A percentile compares a stretch with the other conserved stretches of the same genome.
Conservation (phyloP, 2,797 vertebrate genomes). For the Acrossocheilus fasciatus region DNA sequence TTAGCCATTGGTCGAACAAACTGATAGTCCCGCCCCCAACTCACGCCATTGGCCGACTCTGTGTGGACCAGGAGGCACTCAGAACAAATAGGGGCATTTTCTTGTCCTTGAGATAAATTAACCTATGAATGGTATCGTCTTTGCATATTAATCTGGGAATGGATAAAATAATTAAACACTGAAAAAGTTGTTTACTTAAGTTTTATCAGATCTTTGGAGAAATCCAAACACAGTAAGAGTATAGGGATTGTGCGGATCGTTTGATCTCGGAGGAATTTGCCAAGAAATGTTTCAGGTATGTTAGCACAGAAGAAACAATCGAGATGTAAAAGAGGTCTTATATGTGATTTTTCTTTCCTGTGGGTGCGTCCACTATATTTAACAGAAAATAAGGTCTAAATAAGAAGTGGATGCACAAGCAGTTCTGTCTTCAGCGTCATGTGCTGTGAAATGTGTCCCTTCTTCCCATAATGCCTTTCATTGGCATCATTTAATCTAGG, state of each 20-base stretch:
- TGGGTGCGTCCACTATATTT: background rate
- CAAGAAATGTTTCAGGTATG: too few relatives aligned
- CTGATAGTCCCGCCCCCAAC: background rate
- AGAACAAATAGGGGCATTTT: background rate
- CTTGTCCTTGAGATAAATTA: background rate
- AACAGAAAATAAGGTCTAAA: background rate
- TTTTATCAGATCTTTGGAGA: background rate
- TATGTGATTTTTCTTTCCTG: background rate
- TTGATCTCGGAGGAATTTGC: background rate
- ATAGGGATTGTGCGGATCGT: background rate
- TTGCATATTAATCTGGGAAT: background rate
- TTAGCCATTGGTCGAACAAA: background rate
- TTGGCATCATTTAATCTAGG: conserved; percentile 39
- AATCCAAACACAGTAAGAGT: background rate
- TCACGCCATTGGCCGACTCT: background rate
- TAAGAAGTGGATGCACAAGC: background rate
- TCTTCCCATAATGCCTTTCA: conserved; percentile 13
- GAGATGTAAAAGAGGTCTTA: background rate
- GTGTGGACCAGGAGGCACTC: background rate
- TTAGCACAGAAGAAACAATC: background rate
- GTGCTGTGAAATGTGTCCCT: background rate
- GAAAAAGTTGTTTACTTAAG: background rate
- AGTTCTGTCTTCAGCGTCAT: background rate
- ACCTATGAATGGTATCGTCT: background rate
- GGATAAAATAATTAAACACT: background rate